These are phyloP conservation scores for Synanthedon formicaeformis DNA, from an alignment of 2,888 invertebrate genomes.

Conservation along the genomic window DNA sequence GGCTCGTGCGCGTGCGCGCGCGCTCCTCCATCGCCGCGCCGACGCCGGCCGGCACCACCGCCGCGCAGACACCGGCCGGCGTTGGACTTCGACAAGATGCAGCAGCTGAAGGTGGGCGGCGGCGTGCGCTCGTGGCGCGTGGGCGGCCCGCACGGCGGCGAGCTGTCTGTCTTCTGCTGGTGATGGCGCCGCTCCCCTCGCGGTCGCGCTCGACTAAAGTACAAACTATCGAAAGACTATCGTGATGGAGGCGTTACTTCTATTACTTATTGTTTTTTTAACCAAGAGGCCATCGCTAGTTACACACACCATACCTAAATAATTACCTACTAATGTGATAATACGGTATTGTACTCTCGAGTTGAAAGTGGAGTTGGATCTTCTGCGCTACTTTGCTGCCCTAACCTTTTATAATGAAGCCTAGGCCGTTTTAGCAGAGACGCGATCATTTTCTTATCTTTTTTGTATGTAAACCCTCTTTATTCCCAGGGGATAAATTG, in stretches of 20 bases:
- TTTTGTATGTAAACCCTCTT: no score
- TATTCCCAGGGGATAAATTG: no score
- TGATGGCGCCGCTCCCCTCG: slow-evolving; percentile 52
- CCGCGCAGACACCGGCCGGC: slow-evolving; percentile 81
- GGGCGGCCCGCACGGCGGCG: slow-evolving; percentile 75
- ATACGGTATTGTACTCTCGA: slow-evolving; percentile 15
- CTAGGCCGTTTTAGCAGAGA: no score
- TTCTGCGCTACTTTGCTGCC: no score
- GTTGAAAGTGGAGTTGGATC: no score
- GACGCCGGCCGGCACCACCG: slow-evolving; percentile 53
- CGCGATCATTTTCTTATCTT: no score
- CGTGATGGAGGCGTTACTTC: slow-evolving; percentile 1
- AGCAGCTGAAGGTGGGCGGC: slow-evolving; percentile 82
- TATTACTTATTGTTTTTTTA: slow-evolving; percentile 16
- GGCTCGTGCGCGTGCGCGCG: slow-evolving; percentile 21
- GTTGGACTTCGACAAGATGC: slow-evolving; percentile 97
- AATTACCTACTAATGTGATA: slow-evolving; percentile 30
- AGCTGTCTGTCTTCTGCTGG: slow-evolving; percentile 85
- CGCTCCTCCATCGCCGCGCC: slow-evolving; percentile 37
- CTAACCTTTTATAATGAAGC: no score
- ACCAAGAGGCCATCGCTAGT: slow-evolving; percentile 29
- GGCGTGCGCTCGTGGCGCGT: slow-evolving; percentile 81
- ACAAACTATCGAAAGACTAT: slow-evolving; percentile 14
- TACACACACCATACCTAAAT: slow-evolving; percentile 23
- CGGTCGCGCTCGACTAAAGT: slow-evolving; percentile 26